Percentiles rank a stretch among this genome's conserved stretches.
Evolutionary conservation across 92 coral and sea anemone genomes (phyloP).

Genomic region (Epizoanthus rinbou): DNA sequence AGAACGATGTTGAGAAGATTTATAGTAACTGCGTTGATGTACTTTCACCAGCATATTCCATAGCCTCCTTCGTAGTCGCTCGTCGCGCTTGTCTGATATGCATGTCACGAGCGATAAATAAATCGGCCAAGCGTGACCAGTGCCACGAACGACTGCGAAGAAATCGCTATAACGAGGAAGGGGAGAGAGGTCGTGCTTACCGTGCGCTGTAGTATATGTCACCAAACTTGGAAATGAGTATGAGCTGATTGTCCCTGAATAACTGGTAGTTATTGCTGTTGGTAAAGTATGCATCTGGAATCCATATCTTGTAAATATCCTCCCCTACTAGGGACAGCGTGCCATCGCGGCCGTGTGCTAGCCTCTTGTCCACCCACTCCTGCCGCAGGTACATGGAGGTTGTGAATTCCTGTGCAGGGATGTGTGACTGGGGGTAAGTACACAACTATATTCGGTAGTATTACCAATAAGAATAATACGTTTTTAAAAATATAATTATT

Average conservation of each 20-base stretch:
- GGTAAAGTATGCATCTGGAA: slow-evolving; percentile 90
- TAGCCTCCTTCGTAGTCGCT: too few relatives aligned
- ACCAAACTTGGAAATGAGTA: slow-evolving; percentile 86
- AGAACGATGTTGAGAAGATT: too few relatives aligned
- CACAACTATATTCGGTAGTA: neutral
- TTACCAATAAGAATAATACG: neutral
- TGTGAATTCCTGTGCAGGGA: slow-evolving; percentile 77
- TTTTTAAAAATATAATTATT: neutral
- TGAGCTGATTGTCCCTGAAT: slow-evolving; percentile 82
- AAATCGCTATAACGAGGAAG: too few relatives aligned
- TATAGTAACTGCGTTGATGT: too few relatives aligned
- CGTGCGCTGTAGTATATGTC: slow-evolving; percentile 92
- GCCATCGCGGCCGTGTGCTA: slow-evolving; percentile 80
- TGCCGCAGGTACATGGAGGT: slow-evolving; percentile 90
- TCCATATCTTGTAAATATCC: slow-evolving; percentile 89
- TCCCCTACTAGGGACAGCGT: slow-evolving; percentile 83
- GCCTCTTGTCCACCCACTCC: slow-evolving; percentile 85
- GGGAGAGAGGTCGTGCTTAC: slow-evolving; percentile 29
- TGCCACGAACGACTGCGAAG: too few relatives aligned
- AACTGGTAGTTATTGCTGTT: slow-evolving; percentile 85
- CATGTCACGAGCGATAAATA: too few relatives aligned
- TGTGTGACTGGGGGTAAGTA: neutral
- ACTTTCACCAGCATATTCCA: too few relatives aligned
- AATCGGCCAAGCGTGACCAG: too few relatives aligned
- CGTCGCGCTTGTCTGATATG: too few relatives aligned